phyloP scores from a whole-genome alignment of 2,888 invertebrate species.

The Oconnorella tubifera region DNA sequence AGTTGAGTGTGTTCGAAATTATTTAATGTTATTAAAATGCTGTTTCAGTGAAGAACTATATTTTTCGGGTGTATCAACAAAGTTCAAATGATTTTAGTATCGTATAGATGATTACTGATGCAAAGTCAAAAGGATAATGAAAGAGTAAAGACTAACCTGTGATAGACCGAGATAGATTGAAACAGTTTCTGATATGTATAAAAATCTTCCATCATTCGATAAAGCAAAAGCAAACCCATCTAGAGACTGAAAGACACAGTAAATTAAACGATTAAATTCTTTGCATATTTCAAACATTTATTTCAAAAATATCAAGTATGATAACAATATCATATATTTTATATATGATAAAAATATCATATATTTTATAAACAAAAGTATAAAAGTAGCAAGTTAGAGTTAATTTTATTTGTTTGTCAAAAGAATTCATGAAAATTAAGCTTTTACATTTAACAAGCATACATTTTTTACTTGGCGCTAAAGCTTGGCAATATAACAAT shows the following conservation, averaged over 20 bases:
- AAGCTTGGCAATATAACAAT: background rate
- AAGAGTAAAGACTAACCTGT: slow-evolving; percentile 67
- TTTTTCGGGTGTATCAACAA: background rate
- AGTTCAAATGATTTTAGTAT: background rate
- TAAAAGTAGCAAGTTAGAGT: too few species aligned
- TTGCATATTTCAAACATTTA: too few species aligned
- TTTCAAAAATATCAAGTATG: too few species aligned
- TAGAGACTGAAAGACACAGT: slow-evolving; percentile 66
- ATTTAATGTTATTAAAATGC: background rate
- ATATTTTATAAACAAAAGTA: background rate
- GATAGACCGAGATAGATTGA: slow-evolving; percentile 99
- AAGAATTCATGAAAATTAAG: too few species aligned
- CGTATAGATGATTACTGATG: background rate
- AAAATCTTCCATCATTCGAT: slow-evolving; percentile 91
- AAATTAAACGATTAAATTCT: too few species aligned
- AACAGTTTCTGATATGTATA: slow-evolving; percentile 99
- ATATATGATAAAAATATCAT: background rate
- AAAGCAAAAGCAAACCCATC: slow-evolving; percentile 97
- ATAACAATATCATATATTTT: background rate
- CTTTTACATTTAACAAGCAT: too few species aligned
- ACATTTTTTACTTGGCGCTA: too few species aligned
- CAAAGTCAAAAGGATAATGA: background rate
- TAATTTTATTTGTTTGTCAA: too few species aligned
- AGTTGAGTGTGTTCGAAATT: background rate
- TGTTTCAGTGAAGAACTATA: background rate